Evolutionary conservation across 2,888 invertebrate species (phyloP).

Genomic region (Lasius fuliginosus): DNA sequence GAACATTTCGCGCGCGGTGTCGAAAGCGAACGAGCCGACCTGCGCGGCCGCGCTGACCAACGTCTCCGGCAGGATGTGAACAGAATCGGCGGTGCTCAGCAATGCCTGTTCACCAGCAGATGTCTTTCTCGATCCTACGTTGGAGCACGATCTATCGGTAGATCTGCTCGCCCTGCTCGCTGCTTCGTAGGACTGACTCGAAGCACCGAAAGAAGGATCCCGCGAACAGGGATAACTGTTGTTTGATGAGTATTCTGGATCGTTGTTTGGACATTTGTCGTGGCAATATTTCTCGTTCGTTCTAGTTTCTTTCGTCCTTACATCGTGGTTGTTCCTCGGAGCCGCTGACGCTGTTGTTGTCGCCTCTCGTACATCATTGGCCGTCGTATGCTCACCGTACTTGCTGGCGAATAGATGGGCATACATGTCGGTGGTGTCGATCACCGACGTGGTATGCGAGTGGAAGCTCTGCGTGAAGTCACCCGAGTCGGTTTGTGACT

Average conservation of each 20-base stretch:
- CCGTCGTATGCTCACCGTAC: background rate
- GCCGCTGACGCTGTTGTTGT: background rate
- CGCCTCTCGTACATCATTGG: background rate
- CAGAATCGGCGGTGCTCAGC: background rate
- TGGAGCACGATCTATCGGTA: background rate
- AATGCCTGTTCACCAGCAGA: background rate
- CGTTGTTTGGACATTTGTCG: background rate
- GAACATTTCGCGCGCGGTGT: constrained; percentile 85
- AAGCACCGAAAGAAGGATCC: background rate
- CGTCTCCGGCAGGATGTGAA: constrained; percentile 83
- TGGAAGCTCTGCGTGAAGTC: constrained; percentile 68
- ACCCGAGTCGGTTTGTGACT: constrained; percentile 41
- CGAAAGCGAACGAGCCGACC: constrained; percentile 86
- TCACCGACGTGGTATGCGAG: constrained; percentile 60
- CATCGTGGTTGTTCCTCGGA: background rate
- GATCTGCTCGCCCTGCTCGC: background rate
- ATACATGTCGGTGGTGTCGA: constrained; percentile 18
- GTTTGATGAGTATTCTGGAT: background rate
- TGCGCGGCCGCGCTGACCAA: constrained; percentile 86
- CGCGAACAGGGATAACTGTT: background rate
- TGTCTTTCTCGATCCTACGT: background rate
- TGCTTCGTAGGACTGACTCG: background rate
- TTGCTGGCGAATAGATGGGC: background rate
- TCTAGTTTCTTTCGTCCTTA: background rate
- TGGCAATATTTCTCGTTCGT: background rate